Evolutionary conservation across 2,888 invertebrate genomes (phyloP), one percentile per base, ranked within the genome.

Genomic region (Chironomus riparius): DNA sequence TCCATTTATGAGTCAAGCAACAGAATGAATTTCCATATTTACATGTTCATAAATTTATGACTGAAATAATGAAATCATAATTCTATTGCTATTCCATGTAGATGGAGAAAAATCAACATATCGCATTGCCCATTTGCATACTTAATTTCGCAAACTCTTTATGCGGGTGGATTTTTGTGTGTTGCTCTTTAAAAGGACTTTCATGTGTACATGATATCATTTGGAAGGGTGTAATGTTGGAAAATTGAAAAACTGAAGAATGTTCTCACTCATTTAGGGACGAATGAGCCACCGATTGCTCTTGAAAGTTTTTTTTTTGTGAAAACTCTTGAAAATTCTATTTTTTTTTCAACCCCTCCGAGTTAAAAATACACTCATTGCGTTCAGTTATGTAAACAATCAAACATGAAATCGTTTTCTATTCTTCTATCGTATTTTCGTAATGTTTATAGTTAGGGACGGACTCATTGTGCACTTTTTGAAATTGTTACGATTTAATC

Each of bases 331-430:
- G 18, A 65, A 22, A 65, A n/a, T n/a, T n/a, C n/a, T n/a, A n/a
- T n/a, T n/a, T 18, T 12, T 21, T 24, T 12, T 65, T 48, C 70
- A 70, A 21, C 70, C 70, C 70, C 47, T 70, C 21, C 10, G 24
- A 18, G 18, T 21, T 56, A n/a, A 50, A 56, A 71, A 28, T 28
- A 71, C 71, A 56, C 71, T 56, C 56, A 71, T 71, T 71, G 71
- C 71, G 71, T 71, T 71, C 71, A 56, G 71, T 61, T 71, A 61
- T 71, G 71, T 56, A 71, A 71, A 71, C 71, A 71, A 71, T 71
- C 56, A 71, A 56, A 56, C 71, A 24, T 56, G 61, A 62, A 56
- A 56, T 56, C 56, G 56, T 56, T 56, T 50, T 38, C 38, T 56
- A 56, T 56, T 56, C 56, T 38, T 38, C 38, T 38, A 38, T 10